These are phyloP conservation scores for Heterochromis multidens DNA, from an alignment of 2,113 vertebrate genomes.

Conservation along the genomic window DNA sequence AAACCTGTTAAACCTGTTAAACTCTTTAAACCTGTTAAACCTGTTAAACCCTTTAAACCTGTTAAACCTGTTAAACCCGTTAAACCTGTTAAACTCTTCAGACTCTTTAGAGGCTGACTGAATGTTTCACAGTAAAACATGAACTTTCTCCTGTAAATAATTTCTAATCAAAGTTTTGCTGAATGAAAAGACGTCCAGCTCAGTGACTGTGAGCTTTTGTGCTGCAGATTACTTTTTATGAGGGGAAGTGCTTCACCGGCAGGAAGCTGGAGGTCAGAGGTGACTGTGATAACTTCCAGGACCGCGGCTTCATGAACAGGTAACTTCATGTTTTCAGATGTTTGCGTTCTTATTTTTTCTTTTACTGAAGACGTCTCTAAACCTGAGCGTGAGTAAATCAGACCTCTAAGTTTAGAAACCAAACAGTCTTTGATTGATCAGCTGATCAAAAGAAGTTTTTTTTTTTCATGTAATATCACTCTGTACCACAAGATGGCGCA, in stretches of 20 bases:
- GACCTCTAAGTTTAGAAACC: neutral
- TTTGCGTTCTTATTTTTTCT: neutral
- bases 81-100: neutral
- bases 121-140: neutral
- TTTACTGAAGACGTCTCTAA: neutral
- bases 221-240: conserved; percentile 84
- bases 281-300: conserved; percentile 90
- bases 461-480: neutral
- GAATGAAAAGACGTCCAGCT: neutral
- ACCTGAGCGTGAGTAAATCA: neutral
- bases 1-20: neutral
- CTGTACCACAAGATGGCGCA: neutral
- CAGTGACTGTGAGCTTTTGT: neutral
- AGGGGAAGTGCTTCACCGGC: conserved; percentile 89
- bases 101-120: neutral
- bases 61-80: neutral
- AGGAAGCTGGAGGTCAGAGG: conserved; percentile 85
- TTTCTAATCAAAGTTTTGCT: neutral
- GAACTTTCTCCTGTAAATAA: fast-evolving
- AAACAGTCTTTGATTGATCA: neutral
- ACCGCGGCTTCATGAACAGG: conserved; percentile 86
- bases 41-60: neutral
- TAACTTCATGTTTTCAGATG: neutral
- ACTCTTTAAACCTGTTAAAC: neutral
- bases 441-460: neutral